These are phyloP conservation scores for Pelodytes ibericus DNA, from an alignment of 2,797 vertebrate genomes.

Conservation along the genomic window DNA sequence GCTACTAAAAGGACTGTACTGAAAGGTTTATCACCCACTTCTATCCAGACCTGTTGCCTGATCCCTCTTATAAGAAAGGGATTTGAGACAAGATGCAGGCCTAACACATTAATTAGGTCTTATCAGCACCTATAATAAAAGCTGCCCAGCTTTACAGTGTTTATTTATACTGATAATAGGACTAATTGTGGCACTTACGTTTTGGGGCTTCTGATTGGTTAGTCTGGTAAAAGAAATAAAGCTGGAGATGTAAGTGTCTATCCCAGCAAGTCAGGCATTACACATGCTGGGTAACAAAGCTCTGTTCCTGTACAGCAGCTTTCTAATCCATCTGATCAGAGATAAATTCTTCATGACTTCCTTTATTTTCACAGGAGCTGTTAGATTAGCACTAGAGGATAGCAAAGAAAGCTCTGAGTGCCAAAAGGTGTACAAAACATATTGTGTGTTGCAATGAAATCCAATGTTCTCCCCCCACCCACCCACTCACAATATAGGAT, in stretches of 20 bases:
- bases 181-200: neutral
- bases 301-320: neutral
- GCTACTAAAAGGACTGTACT: neutral
- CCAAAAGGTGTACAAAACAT: neutral
- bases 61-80: neutral
- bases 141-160: slow-evolving; percentile 5
- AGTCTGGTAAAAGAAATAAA: neutral
- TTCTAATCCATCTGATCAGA: neutral
- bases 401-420: neutral
- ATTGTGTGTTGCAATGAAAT: too few species aligned
- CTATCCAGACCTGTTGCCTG: neutral
- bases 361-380: neutral
- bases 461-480: too few species aligned
- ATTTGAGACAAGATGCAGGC: neutral
- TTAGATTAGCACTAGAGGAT: neutral
- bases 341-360: neutral
- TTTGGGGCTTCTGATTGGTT: slow-evolving; percentile 18
- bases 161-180: slow-evolving; percentile 20
- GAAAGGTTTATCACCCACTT: slow-evolving; percentile 3
- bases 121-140: neutral
- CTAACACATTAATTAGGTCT: neutral
- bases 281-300: neutral
- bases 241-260: neutral
- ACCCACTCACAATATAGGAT: too few species aligned
- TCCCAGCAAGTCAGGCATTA: neutral